A percentile compares a stretch with the other conserved stretches of the same genome.
Evolutionary conservation across 2,797 vertebrate species (phyloP).

Genomic region (Lepilemur septentrionalis): DNA sequence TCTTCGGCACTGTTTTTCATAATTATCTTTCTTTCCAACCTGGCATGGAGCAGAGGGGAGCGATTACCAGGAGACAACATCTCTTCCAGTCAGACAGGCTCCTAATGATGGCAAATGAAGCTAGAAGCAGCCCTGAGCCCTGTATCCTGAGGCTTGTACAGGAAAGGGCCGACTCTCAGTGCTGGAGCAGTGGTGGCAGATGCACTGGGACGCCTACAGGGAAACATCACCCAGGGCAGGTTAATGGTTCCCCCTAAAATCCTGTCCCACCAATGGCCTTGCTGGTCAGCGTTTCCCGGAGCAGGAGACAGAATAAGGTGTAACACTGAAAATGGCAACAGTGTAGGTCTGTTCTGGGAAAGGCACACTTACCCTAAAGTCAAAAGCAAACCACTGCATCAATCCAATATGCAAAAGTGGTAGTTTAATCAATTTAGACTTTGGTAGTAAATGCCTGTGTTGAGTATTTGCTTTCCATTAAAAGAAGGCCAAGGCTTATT

Average conservation of each 20-base stretch:
- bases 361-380: background rate
- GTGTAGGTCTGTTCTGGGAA: background rate
- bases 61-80: background rate
- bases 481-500: background rate
- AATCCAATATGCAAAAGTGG: background rate
- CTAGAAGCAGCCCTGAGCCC: background rate
- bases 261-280: background rate
- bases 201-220: background rate
- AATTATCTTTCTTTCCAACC: constrained; percentile 48
- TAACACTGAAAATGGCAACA: accelerated
- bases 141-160: background rate
- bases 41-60: background rate
- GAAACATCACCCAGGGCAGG: background rate
- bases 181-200: background rate
- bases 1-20: background rate
- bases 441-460: background rate
- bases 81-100: background rate
- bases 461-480: background rate
- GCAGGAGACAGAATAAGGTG: background rate
- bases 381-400: constrained; percentile 2
- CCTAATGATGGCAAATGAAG: background rate
- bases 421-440: background rate
- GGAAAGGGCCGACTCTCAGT: background rate
- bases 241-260: background rate
- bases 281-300: background rate